A percentile compares a stretch with the other conserved stretches of the same genome.
Conservation (phyloP, 2,113 vertebrate species). For the Steatornis caripensis region DNA sequence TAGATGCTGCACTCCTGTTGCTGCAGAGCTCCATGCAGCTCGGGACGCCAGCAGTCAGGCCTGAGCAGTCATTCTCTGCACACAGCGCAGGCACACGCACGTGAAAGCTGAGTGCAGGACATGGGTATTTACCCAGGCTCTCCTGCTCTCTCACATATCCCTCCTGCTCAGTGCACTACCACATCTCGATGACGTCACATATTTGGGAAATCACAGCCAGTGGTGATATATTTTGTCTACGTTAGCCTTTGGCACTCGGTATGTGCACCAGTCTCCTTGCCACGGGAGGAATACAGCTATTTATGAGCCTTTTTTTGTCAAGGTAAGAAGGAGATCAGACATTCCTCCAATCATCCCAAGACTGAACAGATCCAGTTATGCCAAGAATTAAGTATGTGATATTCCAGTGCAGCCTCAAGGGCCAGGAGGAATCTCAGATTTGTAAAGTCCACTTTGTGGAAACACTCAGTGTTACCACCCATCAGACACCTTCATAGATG, state of each 20-base stretch:
- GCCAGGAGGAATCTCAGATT: background rate
- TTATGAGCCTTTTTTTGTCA: background rate
- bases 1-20: background rate
- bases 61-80: background rate
- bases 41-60: background rate
- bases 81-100: rapidly evolving
- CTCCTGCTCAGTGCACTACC: background rate
- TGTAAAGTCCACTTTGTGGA: background rate
- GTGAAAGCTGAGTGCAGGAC: background rate
- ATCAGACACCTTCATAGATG: background rate
- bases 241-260: background rate
- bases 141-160: background rate
- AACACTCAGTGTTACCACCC: background rate
- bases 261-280: background rate
- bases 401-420: background rate
- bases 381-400: background rate
- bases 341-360: background rate
- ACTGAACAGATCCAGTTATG: rapidly evolving
- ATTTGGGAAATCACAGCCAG: background rate
- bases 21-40: background rate
- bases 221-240: background rate
- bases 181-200: background rate
- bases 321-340: background rate
- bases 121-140: background rate
- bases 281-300: background rate